Evolutionary conservation across 2,797 vertebrate genomes (phyloP).

Genomic region (Kryptolebias ocellatus): DNA sequence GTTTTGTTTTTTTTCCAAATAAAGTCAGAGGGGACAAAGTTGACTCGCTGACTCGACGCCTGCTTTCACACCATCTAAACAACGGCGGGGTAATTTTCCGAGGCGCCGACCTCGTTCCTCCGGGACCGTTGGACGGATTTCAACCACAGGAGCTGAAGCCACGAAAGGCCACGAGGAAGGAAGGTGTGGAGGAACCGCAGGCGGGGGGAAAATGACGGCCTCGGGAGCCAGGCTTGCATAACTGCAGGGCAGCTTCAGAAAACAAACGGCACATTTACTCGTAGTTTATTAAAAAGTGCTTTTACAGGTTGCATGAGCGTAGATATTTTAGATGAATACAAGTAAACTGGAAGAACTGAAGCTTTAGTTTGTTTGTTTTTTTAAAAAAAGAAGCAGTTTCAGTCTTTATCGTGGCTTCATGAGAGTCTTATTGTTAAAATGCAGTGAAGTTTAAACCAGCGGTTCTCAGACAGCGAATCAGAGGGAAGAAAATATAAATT

Average conservation of each 20-base stretch:
- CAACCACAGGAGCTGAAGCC: conserved; percentile 41
- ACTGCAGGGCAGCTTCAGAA: not conserved
- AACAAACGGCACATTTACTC: not conserved
- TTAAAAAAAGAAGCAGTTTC: not conserved
- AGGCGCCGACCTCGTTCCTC: conserved; percentile 24
- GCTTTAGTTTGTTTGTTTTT: not conserved
- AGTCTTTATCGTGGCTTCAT: not conserved
- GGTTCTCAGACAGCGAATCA: conserved; percentile 41
- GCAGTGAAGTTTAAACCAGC: conserved; percentile 37
- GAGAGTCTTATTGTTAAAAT: not conserved
- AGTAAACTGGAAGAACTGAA: conserved; percentile 37
- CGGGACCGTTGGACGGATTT: conserved; percentile 30
- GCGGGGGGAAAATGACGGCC: conserved; percentile 26
- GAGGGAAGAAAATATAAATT: not conserved
- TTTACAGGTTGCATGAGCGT: conserved; percentile 42
- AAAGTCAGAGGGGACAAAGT: conserved; percentile 45
- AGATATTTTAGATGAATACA: conserved; percentile 44
- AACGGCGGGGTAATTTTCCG: conserved; percentile 23
- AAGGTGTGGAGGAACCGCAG: conserved; percentile 41
- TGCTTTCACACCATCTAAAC: not conserved
- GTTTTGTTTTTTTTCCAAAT: conserved; percentile 49
- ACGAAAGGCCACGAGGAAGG: conserved; percentile 28
- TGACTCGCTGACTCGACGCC: conserved; percentile 7
- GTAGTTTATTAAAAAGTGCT: conserved; percentile 53
- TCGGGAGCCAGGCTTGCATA: conserved; percentile 30